These are phyloP conservation scores for Danio albolineatus DNA, from an alignment of 2,797 vertebrate genomes.

Conservation along the genomic window DNA sequence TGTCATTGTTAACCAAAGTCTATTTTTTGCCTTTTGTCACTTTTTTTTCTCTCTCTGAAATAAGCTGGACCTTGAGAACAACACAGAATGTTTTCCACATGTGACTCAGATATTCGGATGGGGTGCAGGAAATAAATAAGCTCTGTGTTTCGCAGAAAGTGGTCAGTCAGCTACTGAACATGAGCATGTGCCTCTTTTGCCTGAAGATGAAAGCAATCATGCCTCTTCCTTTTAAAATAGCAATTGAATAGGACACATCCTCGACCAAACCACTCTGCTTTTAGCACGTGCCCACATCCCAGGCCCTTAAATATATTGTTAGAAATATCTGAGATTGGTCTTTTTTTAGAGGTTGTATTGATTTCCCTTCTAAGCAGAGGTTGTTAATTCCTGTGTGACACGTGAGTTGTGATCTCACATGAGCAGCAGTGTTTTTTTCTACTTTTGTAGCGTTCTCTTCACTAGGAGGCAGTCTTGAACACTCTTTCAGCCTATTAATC, in stretches of 20 bases:
- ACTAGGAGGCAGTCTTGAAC: constrained; percentile 36
- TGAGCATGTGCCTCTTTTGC: constrained; percentile 6
- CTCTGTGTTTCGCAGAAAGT: not conserved
- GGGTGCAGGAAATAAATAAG: constrained; percentile 36
- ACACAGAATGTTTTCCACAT: not conserved
- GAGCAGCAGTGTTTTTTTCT: constrained; percentile 12
- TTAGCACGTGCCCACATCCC: not conserved
- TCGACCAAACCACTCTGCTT: not conserved
- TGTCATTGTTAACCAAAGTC: constrained; percentile 28
- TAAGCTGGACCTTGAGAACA: constrained; percentile 24
- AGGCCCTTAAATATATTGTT: constrained; percentile 40
- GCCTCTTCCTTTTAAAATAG: not conserved
- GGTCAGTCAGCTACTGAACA: not conserved
- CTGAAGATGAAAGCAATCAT: constrained; percentile 36
- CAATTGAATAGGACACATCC: not conserved
- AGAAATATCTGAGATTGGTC: constrained; percentile 12
- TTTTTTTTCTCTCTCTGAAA: not conserved
- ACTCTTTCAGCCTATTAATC: constrained; percentile 16
- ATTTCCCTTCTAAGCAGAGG: constrained; percentile 21
- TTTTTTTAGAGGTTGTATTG: constrained; percentile 29
- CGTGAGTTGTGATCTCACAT: constrained; percentile 8
- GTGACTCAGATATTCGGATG: not conserved
- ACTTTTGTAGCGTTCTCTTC: not conserved
- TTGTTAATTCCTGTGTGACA: constrained; percentile 42
- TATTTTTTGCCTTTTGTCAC: constrained; percentile 38